Conservation (phyloP, 2,888 invertebrate species). For the Seira sanloemensis region DNA sequence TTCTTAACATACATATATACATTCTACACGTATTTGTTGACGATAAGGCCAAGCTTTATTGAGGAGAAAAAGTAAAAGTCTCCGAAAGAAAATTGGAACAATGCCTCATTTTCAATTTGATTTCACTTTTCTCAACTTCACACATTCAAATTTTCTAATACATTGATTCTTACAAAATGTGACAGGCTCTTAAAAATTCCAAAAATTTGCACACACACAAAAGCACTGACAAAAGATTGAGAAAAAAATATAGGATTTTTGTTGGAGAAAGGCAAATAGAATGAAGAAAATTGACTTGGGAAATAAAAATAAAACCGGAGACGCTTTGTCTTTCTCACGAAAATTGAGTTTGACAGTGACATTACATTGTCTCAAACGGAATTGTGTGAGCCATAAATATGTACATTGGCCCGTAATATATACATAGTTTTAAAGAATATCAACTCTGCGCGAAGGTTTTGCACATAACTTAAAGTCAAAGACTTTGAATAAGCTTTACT, state of each 20-base stretch:
- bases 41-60: not conserved
- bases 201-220: not conserved
- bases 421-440: not conserved
- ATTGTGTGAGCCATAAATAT: no score
- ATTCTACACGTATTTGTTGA: not conserved
- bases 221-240: not conserved
- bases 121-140: constrained; percentile 13
- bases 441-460: not conserved
- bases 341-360: constrained; percentile 30
- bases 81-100: constrained; percentile 17
- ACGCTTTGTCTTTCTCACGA: not conserved
- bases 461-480: not conserved
- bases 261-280: not conserved
- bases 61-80: not conserved
- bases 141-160: not conserved
- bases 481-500: no score
- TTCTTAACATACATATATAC: not conserved
- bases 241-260: not conserved
- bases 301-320: not conserved
- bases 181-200: not conserved
- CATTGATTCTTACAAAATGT: not conserved
- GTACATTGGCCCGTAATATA: no score
- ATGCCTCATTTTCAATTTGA: constrained; percentile 19
- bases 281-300: not conserved
- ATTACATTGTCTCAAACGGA: no score